These are phyloP conservation scores for Artibeus lituratus DNA, from an alignment of 2,797 vertebrate genomes.

Conservation along the genomic window DNA sequence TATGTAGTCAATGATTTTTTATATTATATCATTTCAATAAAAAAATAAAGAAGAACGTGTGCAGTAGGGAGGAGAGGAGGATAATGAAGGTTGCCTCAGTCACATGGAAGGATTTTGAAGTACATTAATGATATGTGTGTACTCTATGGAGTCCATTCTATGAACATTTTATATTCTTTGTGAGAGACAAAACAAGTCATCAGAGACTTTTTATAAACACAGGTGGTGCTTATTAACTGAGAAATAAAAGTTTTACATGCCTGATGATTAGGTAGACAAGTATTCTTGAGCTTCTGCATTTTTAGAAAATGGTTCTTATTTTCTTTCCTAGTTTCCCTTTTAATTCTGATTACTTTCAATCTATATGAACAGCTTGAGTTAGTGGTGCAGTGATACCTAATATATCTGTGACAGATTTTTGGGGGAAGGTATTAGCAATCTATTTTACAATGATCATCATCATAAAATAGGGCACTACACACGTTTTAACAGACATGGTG, in stretches of 20 bases:
- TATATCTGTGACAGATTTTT: slow-evolving; percentile 21
- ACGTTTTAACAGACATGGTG: neutral
- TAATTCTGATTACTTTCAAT: slow-evolving; percentile 50
- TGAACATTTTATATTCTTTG: slow-evolving; percentile 65
- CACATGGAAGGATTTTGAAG: slow-evolving; percentile 6
- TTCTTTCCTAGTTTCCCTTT: slow-evolving; percentile 37
- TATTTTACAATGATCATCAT: neutral
- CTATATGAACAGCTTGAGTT: slow-evolving; percentile 44
- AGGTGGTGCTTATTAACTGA: slow-evolving; percentile 71
- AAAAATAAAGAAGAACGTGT: slow-evolving; percentile 70
- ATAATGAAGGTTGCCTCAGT: slow-evolving; percentile 54
- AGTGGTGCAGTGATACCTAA: slow-evolving; percentile 10
- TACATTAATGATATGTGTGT: slow-evolving; percentile 42
- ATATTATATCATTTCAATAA: slow-evolving; percentile 73
- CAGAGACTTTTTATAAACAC: slow-evolving; percentile 71
- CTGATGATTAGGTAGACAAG: slow-evolving; percentile 72
- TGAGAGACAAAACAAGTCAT: slow-evolving; percentile 61
- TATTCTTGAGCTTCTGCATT: slow-evolving; percentile 52
- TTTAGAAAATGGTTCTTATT: slow-evolving; percentile 36
- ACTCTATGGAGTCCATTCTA: slow-evolving; percentile 1
- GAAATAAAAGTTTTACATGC: slow-evolving; percentile 74
- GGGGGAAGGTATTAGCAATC: neutral
- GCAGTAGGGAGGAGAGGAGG: neutral
- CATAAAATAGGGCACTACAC: neutral
- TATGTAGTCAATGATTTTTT: slow-evolving; percentile 68